These are phyloP conservation scores for Augochlorella aurata DNA, from an alignment of 2,888 invertebrate genomes.

Conservation along the genomic window DNA sequence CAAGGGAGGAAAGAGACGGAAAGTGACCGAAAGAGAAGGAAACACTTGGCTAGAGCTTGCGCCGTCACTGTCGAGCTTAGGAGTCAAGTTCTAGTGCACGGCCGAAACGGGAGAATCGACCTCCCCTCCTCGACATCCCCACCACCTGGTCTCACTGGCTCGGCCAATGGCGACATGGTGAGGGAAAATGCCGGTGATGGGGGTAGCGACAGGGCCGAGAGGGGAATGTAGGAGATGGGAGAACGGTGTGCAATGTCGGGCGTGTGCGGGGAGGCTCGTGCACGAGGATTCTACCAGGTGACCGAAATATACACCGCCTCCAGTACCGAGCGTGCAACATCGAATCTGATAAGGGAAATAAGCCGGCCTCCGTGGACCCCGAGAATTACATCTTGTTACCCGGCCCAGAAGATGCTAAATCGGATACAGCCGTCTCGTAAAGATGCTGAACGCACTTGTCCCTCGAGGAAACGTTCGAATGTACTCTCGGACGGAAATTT, in stretches of 20 bases:
- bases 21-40: slow-evolving; percentile 26
- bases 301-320: slow-evolving; percentile 59
- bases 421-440: slow-evolving; percentile 32
- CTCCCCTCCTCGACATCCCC: slow-evolving; percentile 42
- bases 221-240: not conserved
- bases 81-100: slow-evolving; percentile 76
- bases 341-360: slow-evolving; percentile 39
- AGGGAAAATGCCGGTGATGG: slow-evolving; percentile 26
- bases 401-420: slow-evolving; percentile 9
- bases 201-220: not conserved
- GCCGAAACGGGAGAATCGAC: slow-evolving; percentile 69
- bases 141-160: not conserved
- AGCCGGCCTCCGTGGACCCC: slow-evolving; percentile 14
- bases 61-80: slow-evolving; percentile 65
- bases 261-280: slow-evolving; percentile 57
- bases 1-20: slow-evolving; percentile 1
- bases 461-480: not conserved
- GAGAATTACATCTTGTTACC: slow-evolving; percentile 37
- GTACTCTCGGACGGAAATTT: not conserved
- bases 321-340: slow-evolving; percentile 35
- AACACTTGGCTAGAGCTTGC: slow-evolving; percentile 57
- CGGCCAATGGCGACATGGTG: slow-evolving; percentile 35
- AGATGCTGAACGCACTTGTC: not conserved
- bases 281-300: slow-evolving; percentile 65
- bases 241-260: slow-evolving; percentile 60